Conservation (phyloP, 2,797 vertebrate genomes). For the Urosaurus nigricauda region DNA sequence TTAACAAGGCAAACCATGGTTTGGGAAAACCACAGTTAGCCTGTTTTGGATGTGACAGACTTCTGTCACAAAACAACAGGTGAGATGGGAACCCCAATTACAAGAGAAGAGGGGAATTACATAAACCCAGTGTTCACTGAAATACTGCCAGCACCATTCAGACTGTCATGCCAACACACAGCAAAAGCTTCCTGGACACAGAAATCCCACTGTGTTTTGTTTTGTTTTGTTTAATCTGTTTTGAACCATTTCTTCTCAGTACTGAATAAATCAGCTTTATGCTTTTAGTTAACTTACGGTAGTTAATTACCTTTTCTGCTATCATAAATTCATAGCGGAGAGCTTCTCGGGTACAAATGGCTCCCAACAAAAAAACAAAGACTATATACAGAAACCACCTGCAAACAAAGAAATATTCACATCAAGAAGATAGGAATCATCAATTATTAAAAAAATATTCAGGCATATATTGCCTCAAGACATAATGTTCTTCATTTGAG, state of each 20-base stretch:
- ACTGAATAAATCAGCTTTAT: not conserved
- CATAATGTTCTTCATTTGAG: no score
- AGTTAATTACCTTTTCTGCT: slow-evolving; percentile 92
- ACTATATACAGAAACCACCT: slow-evolving; percentile 99
- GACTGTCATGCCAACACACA: not conserved
- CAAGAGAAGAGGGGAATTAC: not conserved
- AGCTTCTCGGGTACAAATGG: slow-evolving; percentile 92
- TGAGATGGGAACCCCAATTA: not conserved
- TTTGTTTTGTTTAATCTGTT: slow-evolving; percentile 24
- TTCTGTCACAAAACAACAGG: not conserved
- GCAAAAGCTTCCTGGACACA: not conserved
- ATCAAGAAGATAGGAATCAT: not conserved
- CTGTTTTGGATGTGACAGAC: not conserved
- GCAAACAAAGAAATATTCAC: slow-evolving; percentile 66
- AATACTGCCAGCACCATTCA: not conserved
- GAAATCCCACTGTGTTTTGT: slow-evolving; percentile 16
- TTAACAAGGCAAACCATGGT: not conserved
- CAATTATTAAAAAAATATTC: slow-evolving; percentile 10
- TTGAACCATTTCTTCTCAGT: slow-evolving; percentile 15
- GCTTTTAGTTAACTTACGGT: not conserved
- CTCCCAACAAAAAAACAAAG: slow-evolving; percentile 95
- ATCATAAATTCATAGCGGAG: slow-evolving; percentile 97
- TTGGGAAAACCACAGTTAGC: not conserved
- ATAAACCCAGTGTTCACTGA: not conserved
- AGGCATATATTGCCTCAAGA: no score